These are phyloP conservation scores for Sebastes steindachneri DNA, from an alignment of 2,797 vertebrate genomes.

Conservation along the genomic window DNA sequence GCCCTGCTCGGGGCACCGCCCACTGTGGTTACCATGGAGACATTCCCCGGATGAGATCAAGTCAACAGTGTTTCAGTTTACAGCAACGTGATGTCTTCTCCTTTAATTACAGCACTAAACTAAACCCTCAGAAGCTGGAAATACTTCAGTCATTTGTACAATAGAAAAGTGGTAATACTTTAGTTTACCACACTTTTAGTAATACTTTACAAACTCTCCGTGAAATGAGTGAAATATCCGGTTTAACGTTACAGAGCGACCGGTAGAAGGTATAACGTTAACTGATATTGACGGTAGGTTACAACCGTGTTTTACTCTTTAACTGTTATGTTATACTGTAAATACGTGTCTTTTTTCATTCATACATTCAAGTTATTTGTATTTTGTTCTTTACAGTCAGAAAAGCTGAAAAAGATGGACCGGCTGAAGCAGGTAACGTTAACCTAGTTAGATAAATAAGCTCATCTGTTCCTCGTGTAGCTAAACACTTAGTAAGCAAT, in stretches of 20 bases:
- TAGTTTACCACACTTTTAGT: too few relatives aligned
- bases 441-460: background rate
- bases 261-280: background rate
- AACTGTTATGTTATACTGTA: background rate
- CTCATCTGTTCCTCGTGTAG: background rate
- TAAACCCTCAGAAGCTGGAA: background rate
- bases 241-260: background rate
- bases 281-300: background rate
- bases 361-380: background rate
- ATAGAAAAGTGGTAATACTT: background rate
- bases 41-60: slow-evolving; percentile 11
- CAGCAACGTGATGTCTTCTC: slow-evolving; percentile 6
- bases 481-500: background rate
- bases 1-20: background rate
- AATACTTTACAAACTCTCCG: background rate
- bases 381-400: background rate
- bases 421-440: slow-evolving; percentile 36
- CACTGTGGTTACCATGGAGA: slow-evolving; percentile 42
- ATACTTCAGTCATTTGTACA: background rate
- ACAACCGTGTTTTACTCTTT: background rate
- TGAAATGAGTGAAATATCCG: background rate
- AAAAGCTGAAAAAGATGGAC: slow-evolving; percentile 31
- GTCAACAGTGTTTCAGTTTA: slow-evolving; percentile 41
- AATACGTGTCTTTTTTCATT: background rate
- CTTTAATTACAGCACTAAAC: background rate